Conservation (phyloP, 1,140 invertebrate species). For the Drosophila azteca region DNA sequence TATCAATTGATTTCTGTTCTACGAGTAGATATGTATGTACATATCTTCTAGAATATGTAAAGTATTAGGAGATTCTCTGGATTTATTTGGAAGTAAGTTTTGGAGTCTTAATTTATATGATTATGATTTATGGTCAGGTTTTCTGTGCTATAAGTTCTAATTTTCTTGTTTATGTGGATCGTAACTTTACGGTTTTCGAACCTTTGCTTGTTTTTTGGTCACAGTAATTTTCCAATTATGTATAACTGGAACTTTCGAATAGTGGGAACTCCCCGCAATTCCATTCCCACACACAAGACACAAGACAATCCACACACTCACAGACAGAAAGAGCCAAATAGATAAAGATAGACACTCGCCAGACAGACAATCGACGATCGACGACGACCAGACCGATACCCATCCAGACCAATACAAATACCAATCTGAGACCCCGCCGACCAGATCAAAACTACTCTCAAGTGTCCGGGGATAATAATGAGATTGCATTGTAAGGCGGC, state of each 20-base stretch:
- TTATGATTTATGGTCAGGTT: too few relatives aligned
- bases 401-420: neutral
- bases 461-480: conserved; percentile 48
- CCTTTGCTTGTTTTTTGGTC: neutral
- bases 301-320: neutral
- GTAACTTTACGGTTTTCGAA: neutral
- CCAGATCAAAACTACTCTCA: conserved; percentile 12
- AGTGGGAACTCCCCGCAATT: conserved; percentile 46
- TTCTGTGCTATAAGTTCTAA: too few relatives aligned
- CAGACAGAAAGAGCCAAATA: conserved; percentile 23
- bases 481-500: conserved; percentile 51
- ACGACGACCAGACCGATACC: neutral
- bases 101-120: too few relatives aligned
- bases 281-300: conserved; percentile 37
- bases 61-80: too few relatives aligned
- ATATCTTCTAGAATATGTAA: too few relatives aligned
- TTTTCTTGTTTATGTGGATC: neutral
- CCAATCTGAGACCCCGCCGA: conserved; percentile 7
- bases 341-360: conserved; percentile 38
- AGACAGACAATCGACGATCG: conserved; percentile 20
- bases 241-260: conserved; percentile 29
- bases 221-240: conserved; percentile 34
- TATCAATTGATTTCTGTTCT: too few relatives aligned
- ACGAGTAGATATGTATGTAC: too few relatives aligned
- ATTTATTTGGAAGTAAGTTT: too few relatives aligned